phyloP scores from a whole-genome alignment of 2,888 invertebrate species.

The Gisinianus flammeolus region DNA sequence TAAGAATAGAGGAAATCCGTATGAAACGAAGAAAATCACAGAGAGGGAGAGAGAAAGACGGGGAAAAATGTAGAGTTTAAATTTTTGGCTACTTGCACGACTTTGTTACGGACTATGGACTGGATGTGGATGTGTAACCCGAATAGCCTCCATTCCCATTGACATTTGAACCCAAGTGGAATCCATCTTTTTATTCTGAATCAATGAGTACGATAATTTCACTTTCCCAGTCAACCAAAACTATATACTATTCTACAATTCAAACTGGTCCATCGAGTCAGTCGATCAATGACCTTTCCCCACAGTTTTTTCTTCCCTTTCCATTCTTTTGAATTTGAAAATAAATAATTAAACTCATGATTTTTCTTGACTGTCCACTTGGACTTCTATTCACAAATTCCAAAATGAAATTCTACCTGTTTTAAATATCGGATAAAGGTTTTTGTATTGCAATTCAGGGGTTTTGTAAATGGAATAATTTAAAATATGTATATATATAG shows the following conservation, averaged over 20 bases:
- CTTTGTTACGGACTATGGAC: not conserved
- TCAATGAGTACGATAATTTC: not conserved
- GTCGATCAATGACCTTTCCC: not conserved
- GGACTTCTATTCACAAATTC: not conserved
- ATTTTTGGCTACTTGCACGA: not conserved
- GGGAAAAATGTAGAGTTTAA: not conserved
- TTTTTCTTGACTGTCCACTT: not conserved
- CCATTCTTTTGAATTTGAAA: not conserved
- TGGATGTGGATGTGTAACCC: not conserved
- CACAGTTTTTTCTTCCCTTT: not conserved
- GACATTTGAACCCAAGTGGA: not conserved
- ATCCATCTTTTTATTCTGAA: constrained; percentile 3
- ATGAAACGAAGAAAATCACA: too few species aligned
- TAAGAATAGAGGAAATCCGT: not conserved
- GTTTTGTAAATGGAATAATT: too few species aligned
- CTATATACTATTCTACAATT: too few species aligned
- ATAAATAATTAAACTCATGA: not conserved
- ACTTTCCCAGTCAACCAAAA: not conserved
- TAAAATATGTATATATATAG: too few species aligned
- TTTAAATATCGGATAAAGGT: too few species aligned
- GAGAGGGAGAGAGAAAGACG: too few species aligned
- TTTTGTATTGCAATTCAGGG: too few species aligned
- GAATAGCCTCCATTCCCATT: constrained; percentile 1
- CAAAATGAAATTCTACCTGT: too few species aligned
- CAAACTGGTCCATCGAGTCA: not conserved